Conservation (phyloP, 2,113 vertebrate genomes). For the Theristicus caerulescens region DNA sequence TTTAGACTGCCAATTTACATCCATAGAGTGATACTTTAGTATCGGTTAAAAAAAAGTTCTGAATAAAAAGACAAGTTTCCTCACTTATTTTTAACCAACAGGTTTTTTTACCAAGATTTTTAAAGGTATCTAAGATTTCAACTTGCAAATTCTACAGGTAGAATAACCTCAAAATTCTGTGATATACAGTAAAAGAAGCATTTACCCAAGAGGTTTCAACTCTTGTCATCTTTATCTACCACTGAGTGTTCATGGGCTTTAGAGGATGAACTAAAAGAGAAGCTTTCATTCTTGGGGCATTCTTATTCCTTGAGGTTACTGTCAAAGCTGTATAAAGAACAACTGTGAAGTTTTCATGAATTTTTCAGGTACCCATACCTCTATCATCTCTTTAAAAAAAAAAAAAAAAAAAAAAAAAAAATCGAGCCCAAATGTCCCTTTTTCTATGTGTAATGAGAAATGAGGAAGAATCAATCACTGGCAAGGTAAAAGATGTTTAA, state of each 20-base stretch:
- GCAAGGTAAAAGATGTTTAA: conserved; percentile 30
- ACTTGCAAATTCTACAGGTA: background rate
- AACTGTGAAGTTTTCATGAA: background rate
- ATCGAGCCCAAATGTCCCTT: background rate
- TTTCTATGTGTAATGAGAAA: background rate
- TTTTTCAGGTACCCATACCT: background rate
- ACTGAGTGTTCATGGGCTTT: background rate
- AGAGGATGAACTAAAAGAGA: background rate
- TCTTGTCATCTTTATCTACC: background rate
- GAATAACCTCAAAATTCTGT: background rate
- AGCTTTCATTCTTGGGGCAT: background rate
- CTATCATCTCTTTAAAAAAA: background rate
- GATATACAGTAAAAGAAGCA: background rate
- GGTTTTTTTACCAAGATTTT: fast-evolving
- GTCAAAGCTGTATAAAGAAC: background rate
- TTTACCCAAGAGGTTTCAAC: background rate
- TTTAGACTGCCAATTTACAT: background rate
- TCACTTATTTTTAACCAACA: background rate
- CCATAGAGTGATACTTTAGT: background rate
- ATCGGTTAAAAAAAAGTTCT: background rate
- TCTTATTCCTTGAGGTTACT: background rate
- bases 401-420: background rate
- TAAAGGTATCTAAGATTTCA: background rate
- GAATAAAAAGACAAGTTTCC: background rate
- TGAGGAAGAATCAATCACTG: background rate